Evolutionary conservation across 2,113 vertebrate genomes (phyloP).

Genomic region (Anas platyrhynchos): DNA sequence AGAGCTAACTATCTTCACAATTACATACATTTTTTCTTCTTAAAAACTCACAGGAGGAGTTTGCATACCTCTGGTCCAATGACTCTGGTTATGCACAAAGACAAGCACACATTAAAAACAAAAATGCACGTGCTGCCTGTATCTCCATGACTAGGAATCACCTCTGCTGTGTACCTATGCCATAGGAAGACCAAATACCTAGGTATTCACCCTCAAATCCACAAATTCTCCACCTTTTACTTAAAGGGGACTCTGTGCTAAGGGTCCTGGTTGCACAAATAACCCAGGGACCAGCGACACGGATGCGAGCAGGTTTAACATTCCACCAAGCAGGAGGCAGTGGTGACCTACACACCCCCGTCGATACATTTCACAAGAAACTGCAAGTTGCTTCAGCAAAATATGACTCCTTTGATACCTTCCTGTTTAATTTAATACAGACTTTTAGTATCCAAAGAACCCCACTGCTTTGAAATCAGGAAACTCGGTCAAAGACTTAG

Average conservation of each 20-base stretch:
- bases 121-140: fast-evolving
- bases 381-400: conserved; percentile 35
- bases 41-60: neutral
- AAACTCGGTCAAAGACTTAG: conserved; percentile 43
- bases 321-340: conserved; percentile 38
- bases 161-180: neutral
- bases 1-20: neutral
- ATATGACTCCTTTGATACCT: conserved; percentile 56
- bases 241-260: neutral
- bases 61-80: neutral
- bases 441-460: conserved; percentile 37
- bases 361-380: conserved; percentile 51
- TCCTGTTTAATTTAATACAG: conserved; percentile 50
- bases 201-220: neutral
- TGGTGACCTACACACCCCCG: neutral
- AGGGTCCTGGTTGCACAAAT: neutral
- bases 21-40: neutral
- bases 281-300: fast-evolving
- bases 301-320: neutral
- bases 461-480: conserved; percentile 57
- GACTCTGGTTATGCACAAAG: neutral
- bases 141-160: neutral
- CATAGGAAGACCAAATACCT: neutral
- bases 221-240: neutral
- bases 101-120: neutral